phyloP scores from a whole-genome alignment of 2,797 vertebrate species.

The Percopsis omiscomaycus region DNA sequence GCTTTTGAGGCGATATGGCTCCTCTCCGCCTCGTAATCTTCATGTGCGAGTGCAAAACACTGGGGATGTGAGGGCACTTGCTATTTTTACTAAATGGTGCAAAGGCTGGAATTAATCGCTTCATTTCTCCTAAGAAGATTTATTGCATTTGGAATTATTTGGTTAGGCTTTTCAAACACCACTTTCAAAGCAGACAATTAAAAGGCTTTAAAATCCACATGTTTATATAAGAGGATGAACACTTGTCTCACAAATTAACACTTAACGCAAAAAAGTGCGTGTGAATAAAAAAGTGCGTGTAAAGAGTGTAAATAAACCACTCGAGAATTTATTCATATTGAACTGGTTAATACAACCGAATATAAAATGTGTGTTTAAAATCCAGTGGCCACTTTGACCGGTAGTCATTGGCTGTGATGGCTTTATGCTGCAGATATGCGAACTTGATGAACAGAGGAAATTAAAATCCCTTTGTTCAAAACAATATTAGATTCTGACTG shows the following conservation, averaged over 20 bases:
- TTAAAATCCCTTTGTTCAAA: background rate
- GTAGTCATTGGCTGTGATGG: background rate
- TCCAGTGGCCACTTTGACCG: background rate
- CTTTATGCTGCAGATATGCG: background rate
- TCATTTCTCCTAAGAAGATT: background rate
- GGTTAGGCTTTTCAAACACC: constrained; percentile 1
- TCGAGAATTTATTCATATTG: background rate
- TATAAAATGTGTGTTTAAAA: background rate
- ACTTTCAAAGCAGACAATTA: background rate
- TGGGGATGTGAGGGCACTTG: constrained; percentile 9
- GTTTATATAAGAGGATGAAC: background rate
- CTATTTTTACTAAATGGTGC: background rate
- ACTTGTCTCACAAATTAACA: background rate
- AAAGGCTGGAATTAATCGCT: background rate
- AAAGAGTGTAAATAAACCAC: background rate
- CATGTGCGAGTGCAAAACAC: background rate
- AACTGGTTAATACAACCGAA: background rate
- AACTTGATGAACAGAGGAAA: constrained; percentile 3
- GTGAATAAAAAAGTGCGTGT: background rate
- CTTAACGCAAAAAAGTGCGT: background rate
- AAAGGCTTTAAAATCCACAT: background rate
- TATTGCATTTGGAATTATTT: constrained; percentile 4
- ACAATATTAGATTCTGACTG: background rate
- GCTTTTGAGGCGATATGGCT: background rate
- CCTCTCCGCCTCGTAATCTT: background rate